Evolutionary conservation across 2,797 vertebrate genomes (phyloP), one percentile per base, ranked within the genome.

Genomic region (Cyclopterus lumpus): DNA sequence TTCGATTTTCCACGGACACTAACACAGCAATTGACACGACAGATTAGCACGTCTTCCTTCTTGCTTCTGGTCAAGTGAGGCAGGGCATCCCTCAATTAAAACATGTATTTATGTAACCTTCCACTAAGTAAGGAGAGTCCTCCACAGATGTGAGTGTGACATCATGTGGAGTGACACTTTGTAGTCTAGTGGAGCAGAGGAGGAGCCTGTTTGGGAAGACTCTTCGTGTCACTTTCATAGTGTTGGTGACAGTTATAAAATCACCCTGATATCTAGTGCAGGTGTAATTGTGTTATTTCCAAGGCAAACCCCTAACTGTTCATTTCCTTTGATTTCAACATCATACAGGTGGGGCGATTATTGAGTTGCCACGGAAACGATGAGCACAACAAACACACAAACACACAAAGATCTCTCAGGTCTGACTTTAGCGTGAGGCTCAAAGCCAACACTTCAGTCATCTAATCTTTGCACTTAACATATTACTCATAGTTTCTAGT

Each of bases 281-380:
- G 42, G 54, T 42, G 36, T 16, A 5, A 59, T 63, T 63, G 14
- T 38, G 34, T 57, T 8, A 42, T 46, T 3, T 55, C 18, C 38
- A 62, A 24, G 49, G 55, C 72, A 2, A 58, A 38, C 24, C 44
- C 49, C 48, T 48, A n/a, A 20, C 34, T 59, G 42, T 57, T 46
- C 42, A 42, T 72, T 62, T 20, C 20, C 34, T 18, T 59, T 44
- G n/a, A 58, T n/a, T 28, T 64, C 58, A 51, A 0, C 70, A 42
- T 62, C 57, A 64, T 6, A 7, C 76, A 66, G 57, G 32, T 83
- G 32, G 10, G 48, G 42, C 15, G 20, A 57, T 79, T 67, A 73
- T 12, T 36, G 73, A 61, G 64, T 81, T 85, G 55, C 66, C 67
- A 75, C 1, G 0, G 85, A 30, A 82, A 83, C 12, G 28, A 26